A percentile compares a stretch with the other conserved stretches of the same genome.
Evolutionary conservation across 2,113 vertebrate genomes (phyloP).

Genomic region (Ochotona princeps): DNA sequence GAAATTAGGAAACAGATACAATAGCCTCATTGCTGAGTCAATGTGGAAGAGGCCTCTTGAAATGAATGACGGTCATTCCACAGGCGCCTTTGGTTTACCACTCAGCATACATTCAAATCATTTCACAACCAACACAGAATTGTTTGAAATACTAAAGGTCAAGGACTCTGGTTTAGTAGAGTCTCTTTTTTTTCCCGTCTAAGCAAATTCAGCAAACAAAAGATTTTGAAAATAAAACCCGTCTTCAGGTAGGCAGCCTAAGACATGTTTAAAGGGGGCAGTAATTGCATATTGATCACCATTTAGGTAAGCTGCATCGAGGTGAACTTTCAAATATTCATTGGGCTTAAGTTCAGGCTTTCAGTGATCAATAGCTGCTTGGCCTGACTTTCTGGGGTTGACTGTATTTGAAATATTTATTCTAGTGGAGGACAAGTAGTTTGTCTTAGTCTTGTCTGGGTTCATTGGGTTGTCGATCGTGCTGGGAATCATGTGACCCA

Average conservation of each 20-base stretch:
- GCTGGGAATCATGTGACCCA: slow-evolving; percentile 71
- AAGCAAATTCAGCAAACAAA: slow-evolving; percentile 75
- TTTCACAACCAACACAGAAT: slow-evolving; percentile 46
- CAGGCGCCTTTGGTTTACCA: slow-evolving; percentile 15
- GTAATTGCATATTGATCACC: slow-evolving; percentile 89
- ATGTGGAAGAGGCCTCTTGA: slow-evolving; percentile 46
- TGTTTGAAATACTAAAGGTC: slow-evolving; percentile 46
- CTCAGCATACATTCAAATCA: slow-evolving; percentile 34
- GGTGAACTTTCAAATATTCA: slow-evolving; percentile 87
- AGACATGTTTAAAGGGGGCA: slow-evolving; percentile 83
- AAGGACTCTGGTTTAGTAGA: slow-evolving; percentile 1
- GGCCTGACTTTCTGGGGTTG: slow-evolving; percentile 86
- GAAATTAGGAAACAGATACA: slow-evolving; percentile 66
- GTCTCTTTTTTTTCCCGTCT: not conserved
- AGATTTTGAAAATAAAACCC: slow-evolving; percentile 80
- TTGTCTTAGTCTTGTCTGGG: slow-evolving; percentile 86
- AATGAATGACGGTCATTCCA: not conserved
- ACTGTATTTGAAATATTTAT: slow-evolving; percentile 91
- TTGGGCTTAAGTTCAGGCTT: slow-evolving; percentile 86
- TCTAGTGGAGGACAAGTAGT: slow-evolving; percentile 86
- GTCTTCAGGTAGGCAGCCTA: slow-evolving; percentile 73
- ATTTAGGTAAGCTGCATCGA: slow-evolving; percentile 85
- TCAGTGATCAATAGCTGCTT: slow-evolving; percentile 88
- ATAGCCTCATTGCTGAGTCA: slow-evolving; percentile 34
- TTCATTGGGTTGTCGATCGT: slow-evolving; percentile 80